These are phyloP conservation scores for Leptosomus discolor DNA, from an alignment of 2,113 vertebrate species.

Conservation along the genomic window DNA sequence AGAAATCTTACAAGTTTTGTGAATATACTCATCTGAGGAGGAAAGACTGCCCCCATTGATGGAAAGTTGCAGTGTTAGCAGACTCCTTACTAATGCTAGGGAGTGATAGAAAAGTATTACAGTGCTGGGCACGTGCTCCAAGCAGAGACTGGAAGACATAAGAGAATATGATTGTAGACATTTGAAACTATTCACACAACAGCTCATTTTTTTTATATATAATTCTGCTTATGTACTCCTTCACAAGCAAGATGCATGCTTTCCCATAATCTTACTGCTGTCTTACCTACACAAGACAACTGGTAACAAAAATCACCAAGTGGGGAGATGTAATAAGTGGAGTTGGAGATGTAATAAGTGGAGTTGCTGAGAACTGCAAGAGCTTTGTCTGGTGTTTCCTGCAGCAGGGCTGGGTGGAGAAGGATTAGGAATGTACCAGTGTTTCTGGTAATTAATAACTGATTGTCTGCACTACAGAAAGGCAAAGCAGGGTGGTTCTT, in stretches of 20 bases:
- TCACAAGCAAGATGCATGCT: not conserved
- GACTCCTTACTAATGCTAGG: not conserved
- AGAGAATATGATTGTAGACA: not conserved
- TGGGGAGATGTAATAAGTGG: not conserved
- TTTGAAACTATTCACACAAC: not conserved
- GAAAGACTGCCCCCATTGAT: not conserved
- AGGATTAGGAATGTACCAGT: not conserved
- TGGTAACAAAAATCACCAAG: not conserved
- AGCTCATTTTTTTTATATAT: not conserved
- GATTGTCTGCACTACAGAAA: not conserved
- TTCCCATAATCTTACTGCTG: not conserved
- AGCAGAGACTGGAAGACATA: not conserved
- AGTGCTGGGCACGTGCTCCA: not conserved
- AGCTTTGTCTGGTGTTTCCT: not conserved
- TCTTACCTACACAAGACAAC: not conserved
- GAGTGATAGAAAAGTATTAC: not conserved
- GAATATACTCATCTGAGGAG: not conserved
- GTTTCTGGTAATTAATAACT: not conserved
- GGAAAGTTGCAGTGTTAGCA: not conserved
- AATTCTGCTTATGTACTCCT: not conserved
- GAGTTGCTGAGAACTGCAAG: not conserved
- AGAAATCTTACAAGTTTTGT: not conserved
- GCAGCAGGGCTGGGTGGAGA: not conserved
- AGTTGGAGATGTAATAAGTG: no score
- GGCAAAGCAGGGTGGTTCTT: not conserved